phyloP scores from a whole-genome alignment of 2,113 vertebrate genomes.

The Dicentrarchus labrax region DNA sequence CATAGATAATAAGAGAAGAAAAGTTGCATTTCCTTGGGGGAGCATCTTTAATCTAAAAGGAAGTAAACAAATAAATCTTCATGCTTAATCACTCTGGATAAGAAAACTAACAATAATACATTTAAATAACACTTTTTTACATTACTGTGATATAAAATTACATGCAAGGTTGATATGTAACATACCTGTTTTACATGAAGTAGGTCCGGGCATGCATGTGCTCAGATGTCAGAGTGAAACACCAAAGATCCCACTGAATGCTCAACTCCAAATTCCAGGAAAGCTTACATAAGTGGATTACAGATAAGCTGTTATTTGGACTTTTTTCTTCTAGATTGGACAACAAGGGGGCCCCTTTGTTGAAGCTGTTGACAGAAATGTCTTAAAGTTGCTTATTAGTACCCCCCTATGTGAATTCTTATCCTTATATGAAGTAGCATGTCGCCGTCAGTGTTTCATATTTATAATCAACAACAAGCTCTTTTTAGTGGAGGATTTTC shows the following conservation, averaged over 20 bases:
- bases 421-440: not conserved
- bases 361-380: not conserved
- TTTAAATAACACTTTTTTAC: not conserved
- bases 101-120: not conserved
- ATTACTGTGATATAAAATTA: not conserved
- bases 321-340: slow-evolving; percentile 21
- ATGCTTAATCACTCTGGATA: not conserved
- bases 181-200: slow-evolving; percentile 39
- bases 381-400: not conserved
- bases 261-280: slow-evolving; percentile 4
- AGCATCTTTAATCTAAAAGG: slow-evolving; percentile 56
- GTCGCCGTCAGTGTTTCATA: not conserved
- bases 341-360: slow-evolving; percentile 31
- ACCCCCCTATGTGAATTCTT: not conserved
- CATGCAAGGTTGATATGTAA: not conserved
- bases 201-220: not conserved
- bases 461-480: not conserved
- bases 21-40: not conserved
- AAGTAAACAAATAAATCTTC: not conserved
- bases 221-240: slow-evolving; percentile 9
- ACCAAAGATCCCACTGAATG: not conserved
- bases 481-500: not conserved
- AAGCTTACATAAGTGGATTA: slow-evolving; percentile 48
- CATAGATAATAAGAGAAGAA: slow-evolving; percentile 28
- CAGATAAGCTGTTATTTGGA: slow-evolving; percentile 10